Percentiles rank a stretch among this genome's conserved stretches.
Conservation (phyloP, 2,888 invertebrate species). For the Abrostola triplasia region DNA sequence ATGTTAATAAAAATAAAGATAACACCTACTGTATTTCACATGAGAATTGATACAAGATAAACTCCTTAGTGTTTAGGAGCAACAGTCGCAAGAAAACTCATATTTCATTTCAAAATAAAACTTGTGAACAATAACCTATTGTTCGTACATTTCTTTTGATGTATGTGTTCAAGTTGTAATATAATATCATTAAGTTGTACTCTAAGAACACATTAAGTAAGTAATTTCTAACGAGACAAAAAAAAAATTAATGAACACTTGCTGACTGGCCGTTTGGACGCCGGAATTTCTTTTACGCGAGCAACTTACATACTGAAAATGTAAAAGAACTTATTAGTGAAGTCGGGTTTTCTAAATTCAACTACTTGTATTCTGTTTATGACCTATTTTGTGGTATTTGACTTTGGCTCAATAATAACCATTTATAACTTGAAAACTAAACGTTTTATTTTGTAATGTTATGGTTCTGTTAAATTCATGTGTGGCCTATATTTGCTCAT, state of each 20-base stretch:
- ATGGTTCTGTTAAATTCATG: no score
- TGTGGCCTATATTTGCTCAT: no score
- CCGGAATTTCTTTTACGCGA: constrained; percentile 33
- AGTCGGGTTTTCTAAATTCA: constrained; percentile 4
- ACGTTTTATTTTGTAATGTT: neutral
- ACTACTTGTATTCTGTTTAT: neutral
- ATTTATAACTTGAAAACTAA: neutral
- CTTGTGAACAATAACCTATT: neutral
- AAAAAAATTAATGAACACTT: constrained; percentile 47
- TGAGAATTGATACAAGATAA: neutral
- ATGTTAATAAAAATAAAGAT: no score
- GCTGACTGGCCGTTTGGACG: constrained; percentile 42
- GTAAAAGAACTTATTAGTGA: constrained; percentile 25
- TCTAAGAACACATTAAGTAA: constrained; percentile 38
- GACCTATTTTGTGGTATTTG: neutral
- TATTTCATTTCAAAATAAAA: constrained; percentile 10
- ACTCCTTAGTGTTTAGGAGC: neutral
- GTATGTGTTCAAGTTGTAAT: constrained; percentile 14
- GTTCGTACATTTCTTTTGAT: neutral
- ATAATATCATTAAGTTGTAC: constrained; percentile 22
- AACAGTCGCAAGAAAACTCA: neutral
- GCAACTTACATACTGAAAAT: constrained; percentile 32
- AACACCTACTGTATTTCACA: no score
- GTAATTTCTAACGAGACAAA: constrained; percentile 29
- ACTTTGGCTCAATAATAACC: neutral